phyloP scores from a whole-genome alignment of 1,140 invertebrate species.

The Temnothorax curvispinosus region DNA sequence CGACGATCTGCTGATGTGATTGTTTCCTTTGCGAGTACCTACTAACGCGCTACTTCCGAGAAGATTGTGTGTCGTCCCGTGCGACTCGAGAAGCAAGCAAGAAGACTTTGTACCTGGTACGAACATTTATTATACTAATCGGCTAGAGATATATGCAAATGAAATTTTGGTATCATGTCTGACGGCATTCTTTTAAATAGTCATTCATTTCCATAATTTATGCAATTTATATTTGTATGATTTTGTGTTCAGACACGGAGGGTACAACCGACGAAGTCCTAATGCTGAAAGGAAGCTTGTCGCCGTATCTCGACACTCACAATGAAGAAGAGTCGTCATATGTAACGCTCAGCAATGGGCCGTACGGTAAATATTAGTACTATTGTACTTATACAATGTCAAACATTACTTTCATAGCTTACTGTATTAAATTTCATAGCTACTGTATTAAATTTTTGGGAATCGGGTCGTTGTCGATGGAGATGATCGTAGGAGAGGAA shows the following conservation, averaged over 20 bases:
- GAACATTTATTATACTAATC: not conserved
- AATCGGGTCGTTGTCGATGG: no score
- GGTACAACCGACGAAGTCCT: slow-evolving; percentile 83
- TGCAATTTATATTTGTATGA: not conserved
- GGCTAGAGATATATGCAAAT: not conserved
- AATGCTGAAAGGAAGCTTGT: slow-evolving; percentile 85
- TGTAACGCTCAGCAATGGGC: slow-evolving; percentile 83
- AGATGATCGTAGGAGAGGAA: no score
- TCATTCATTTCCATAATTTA: not conserved
- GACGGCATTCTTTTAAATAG: not conserved
- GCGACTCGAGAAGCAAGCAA: slow-evolving; percentile 26
- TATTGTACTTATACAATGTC: not conserved
- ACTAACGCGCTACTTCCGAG: slow-evolving; percentile 33
- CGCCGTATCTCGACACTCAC: slow-evolving; percentile 81
- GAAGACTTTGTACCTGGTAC: slow-evolving; percentile 67
- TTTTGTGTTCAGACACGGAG: slow-evolving; percentile 72
- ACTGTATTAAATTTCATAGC: not conserved
- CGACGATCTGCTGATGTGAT: slow-evolving; percentile 58
- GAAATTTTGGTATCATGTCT: not conserved
- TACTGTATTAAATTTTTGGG: no score
- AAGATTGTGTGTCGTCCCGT: not conserved
- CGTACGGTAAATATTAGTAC: slow-evolving; percentile 77
- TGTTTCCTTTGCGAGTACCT: slow-evolving; percentile 18
- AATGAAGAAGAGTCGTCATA: slow-evolving; percentile 84
- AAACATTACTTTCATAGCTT: not conserved